Conservation (phyloP, 2,888 invertebrate genomes). For the Megaustenia siamemsis region DNA sequence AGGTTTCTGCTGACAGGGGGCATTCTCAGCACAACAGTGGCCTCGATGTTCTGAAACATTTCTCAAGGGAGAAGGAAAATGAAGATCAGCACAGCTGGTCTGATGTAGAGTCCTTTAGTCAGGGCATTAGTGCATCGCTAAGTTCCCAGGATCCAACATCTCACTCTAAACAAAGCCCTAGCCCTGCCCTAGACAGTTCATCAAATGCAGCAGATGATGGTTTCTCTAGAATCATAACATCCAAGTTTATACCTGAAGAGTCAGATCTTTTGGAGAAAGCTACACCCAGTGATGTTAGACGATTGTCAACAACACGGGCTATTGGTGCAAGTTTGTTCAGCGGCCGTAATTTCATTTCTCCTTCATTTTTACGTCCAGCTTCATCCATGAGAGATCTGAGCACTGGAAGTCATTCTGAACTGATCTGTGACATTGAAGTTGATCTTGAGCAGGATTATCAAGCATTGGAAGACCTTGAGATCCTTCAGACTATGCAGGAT, state of each 20-base stretch:
- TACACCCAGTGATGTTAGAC: not conserved
- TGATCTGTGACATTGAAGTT: conserved; percentile 7
- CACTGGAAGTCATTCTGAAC: not conserved
- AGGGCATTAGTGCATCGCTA: not conserved
- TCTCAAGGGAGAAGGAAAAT: not conserved
- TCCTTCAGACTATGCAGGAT: conserved; percentile 36
- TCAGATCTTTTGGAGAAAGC: not conserved
- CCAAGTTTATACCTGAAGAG: not conserved
- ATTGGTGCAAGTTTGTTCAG: not conserved
- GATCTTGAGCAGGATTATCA: conserved; percentile 45
- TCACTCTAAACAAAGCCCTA: not conserved
- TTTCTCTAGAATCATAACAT: too few relatives aligned
- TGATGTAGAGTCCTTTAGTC: conserved; percentile 28
- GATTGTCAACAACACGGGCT: not conserved
- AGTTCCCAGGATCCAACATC: conserved; percentile 3
- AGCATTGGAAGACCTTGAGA: conserved; percentile 42
- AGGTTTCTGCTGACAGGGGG: not conserved
- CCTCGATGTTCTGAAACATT: not conserved
- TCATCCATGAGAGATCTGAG: conserved; percentile 48
- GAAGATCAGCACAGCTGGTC: not conserved
- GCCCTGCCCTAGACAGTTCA: not conserved
- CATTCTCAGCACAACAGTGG: not conserved
- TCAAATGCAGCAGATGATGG: not conserved
- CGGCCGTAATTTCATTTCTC: conserved; percentile 52
- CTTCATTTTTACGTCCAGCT: conserved; percentile 55